Conservation (phyloP, 2,113 vertebrate genomes). For the Chamaetylas fuelleborni region DNA sequence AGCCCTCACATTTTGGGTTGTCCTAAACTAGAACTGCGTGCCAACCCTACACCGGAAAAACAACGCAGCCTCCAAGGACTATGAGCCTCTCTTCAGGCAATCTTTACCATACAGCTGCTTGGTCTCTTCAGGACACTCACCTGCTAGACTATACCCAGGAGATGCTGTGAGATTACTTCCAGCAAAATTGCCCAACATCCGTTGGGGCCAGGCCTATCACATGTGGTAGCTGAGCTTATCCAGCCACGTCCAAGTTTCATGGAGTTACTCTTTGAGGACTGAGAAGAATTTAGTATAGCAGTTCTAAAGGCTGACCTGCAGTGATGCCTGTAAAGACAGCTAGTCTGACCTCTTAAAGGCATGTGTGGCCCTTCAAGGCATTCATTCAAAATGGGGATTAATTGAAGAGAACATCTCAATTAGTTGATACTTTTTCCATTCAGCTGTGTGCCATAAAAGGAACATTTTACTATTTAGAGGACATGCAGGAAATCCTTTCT, state of each 20-base stretch:
- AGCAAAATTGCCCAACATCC: not conserved
- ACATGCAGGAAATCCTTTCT: conserved; percentile 2
- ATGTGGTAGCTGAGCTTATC: not conserved
- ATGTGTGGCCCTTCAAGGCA: not conserved
- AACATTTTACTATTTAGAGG: not conserved
- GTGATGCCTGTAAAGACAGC: not conserved
- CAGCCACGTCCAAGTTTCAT: rapidly evolving
- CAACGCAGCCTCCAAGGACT: not conserved
- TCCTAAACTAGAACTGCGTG: rapidly evolving
- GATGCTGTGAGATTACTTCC: not conserved
- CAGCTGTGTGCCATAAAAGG: not conserved
- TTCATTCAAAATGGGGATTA: not conserved
- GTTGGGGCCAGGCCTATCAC: not conserved
- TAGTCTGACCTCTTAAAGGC: not conserved
- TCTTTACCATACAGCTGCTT: not conserved
- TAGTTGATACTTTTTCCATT: not conserved
- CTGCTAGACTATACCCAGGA: not conserved
- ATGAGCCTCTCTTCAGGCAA: not conserved
- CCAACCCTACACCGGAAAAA: not conserved
- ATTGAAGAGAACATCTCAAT: conserved; percentile 21
- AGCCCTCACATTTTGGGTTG: not conserved
- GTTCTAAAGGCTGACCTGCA: not conserved
- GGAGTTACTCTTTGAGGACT: not conserved
- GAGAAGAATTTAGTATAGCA: not conserved
- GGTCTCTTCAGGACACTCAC: not conserved